These are phyloP conservation scores for Pemphigus obesinymphae DNA, from an alignment of 1,140 invertebrate species.

Conservation along the genomic window DNA sequence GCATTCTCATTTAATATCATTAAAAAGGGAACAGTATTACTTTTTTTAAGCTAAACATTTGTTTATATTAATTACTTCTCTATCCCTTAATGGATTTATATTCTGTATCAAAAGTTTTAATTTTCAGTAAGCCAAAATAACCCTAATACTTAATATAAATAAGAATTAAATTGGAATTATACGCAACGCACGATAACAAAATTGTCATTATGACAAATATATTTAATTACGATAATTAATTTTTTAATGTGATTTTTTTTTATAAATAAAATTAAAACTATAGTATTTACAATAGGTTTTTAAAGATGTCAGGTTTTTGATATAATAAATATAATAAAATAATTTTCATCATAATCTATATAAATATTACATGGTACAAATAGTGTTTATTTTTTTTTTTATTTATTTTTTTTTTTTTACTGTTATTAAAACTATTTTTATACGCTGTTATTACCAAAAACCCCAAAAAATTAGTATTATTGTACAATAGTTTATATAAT, in stretches of 20 bases:
- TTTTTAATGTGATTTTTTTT: conserved; percentile 38
- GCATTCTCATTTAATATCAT: too few species aligned
- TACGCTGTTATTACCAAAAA: conserved; percentile 41
- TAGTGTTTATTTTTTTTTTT: too few species aligned
- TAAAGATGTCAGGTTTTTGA: conserved; percentile 41
- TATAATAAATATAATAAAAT: conserved; percentile 42
- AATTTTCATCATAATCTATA: conserved; percentile 38
- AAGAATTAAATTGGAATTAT: background rate
- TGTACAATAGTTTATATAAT: conserved; percentile 37
- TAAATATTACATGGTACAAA: conserved; percentile 41
- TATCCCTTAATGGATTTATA: too few species aligned
- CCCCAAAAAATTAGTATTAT: conserved; percentile 41
- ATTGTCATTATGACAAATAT: conserved; percentile 37
- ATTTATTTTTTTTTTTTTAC: conserved; percentile 37
- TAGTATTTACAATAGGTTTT: conserved; percentile 41
- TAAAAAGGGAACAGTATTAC: too few species aligned
- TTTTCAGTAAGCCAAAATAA: too few species aligned
- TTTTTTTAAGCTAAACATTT: too few species aligned
- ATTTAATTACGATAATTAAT: conserved; percentile 41
- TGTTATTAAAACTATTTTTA: conserved; percentile 41
- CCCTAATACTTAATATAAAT: background rate
- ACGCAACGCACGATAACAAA: background rate
- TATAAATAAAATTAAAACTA: conserved; percentile 39
- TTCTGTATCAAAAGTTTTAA: too few species aligned
- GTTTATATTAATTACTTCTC: too few species aligned